phyloP scores from a whole-genome alignment of 2,888 invertebrate species.

The Torymus tubicola region DNA sequence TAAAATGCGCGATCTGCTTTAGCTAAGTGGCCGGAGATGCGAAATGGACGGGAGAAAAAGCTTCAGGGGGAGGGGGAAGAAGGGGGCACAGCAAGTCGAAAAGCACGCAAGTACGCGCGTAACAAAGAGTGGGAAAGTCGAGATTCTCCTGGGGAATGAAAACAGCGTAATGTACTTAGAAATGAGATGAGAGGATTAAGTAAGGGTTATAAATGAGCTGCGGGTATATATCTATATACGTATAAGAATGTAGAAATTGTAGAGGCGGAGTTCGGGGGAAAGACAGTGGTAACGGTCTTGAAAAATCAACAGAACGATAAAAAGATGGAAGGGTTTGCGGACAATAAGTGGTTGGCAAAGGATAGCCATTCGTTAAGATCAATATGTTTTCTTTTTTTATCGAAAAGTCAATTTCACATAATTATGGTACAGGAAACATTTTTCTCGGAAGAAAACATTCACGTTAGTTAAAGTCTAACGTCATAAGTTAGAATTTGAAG shows the following conservation, averaged over 20 bases:
- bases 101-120: too few species aligned
- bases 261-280: neutral
- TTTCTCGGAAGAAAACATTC: too few species aligned
- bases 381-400: too few species aligned
- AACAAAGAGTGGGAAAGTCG: conserved; percentile 2
- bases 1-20: conserved; percentile 4
- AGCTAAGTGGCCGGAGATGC: conserved; percentile 22
- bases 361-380: neutral
- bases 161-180: conserved; percentile 2
- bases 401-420: too few species aligned
- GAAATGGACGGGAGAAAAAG: conserved; percentile 14
- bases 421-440: too few species aligned
- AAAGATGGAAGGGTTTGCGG: neutral
- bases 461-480: too few species aligned
- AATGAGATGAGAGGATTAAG: neutral
- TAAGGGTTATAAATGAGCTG: conserved; percentile 2
- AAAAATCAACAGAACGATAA: conserved; percentile 4
- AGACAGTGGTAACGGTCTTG: neutral
- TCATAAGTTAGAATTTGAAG: too few species aligned
- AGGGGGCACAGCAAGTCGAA: too few species aligned
- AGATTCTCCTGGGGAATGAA: conserved; percentile 13
- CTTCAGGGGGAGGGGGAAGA: neutral
- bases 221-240: neutral
- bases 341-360: conserved; percentile 1
- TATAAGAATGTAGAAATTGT: neutral